Conservation (phyloP, 2,888 invertebrate genomes). For the Lumbricus terrestris region DNA sequence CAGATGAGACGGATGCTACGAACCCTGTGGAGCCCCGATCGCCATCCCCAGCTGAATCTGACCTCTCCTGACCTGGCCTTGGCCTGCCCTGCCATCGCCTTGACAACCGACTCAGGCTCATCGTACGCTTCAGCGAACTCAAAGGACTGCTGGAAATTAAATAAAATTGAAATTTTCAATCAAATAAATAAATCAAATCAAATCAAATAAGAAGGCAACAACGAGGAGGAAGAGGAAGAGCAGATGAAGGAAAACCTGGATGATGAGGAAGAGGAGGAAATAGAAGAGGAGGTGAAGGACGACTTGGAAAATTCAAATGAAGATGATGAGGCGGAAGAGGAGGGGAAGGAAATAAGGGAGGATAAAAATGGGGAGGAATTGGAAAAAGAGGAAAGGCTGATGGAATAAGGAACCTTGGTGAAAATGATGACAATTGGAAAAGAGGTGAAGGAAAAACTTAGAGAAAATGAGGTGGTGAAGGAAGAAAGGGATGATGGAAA, state of each 20-base stretch:
- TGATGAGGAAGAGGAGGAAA: too few species aligned
- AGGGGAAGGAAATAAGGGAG: not conserved
- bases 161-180: too few species aligned
- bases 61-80: not conserved
- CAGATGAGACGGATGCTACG: not conserved
- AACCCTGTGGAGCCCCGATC: not conserved
- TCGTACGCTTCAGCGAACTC: slow-evolving; percentile 46
- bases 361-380: not conserved
- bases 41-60: not conserved
- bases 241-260: too few species aligned
- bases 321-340: not conserved
- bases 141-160: not conserved
- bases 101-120: slow-evolving; percentile 54
- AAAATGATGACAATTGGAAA: not conserved
- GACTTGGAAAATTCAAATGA: not conserved
- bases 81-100: slow-evolving; percentile 27
- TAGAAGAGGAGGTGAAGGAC: too few species aligned
- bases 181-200: too few species aligned
- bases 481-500: not conserved
- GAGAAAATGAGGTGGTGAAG: too few species aligned
- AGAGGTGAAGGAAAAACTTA: not conserved
- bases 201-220: too few species aligned
- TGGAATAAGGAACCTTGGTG: not conserved
- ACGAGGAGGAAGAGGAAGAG: too few species aligned
- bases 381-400: not conserved